Conservation (phyloP, 2,113 vertebrate genomes). For the Spheniscus mendiculus region DNA sequence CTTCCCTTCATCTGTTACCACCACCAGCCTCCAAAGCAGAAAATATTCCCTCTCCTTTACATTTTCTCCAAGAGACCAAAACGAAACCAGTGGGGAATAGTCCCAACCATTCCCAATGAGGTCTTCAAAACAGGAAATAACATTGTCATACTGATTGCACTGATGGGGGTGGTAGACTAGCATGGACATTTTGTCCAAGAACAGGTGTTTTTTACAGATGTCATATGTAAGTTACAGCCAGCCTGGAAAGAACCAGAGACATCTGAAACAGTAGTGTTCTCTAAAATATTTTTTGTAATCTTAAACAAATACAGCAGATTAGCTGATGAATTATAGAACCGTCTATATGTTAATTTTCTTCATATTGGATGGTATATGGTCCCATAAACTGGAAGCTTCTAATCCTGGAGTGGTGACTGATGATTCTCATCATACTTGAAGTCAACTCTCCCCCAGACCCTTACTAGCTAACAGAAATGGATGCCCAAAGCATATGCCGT, state of each 20-base stretch:
- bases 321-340: background rate
- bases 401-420: background rate
- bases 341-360: background rate
- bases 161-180: background rate
- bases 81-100: background rate
- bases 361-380: background rate
- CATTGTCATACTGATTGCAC: background rate
- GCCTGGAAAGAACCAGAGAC: background rate
- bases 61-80: background rate
- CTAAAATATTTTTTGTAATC: background rate
- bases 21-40: background rate
- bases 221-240: background rate
- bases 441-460: background rate
- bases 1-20: background rate
- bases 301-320: background rate
- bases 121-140: background rate
- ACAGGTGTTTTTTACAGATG: background rate
- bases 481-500: background rate
- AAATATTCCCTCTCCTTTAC: background rate
- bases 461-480: background rate
- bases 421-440: background rate
- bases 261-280: background rate
- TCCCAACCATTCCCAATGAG: background rate
- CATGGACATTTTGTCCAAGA: background rate
- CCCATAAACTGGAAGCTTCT: background rate